Percentiles rank a stretch among this genome's conserved stretches.
These are phyloP conservation scores for Laticauda colubrina DNA, from an alignment of 2,113 vertebrate genomes.

Conservation along the genomic window DNA sequence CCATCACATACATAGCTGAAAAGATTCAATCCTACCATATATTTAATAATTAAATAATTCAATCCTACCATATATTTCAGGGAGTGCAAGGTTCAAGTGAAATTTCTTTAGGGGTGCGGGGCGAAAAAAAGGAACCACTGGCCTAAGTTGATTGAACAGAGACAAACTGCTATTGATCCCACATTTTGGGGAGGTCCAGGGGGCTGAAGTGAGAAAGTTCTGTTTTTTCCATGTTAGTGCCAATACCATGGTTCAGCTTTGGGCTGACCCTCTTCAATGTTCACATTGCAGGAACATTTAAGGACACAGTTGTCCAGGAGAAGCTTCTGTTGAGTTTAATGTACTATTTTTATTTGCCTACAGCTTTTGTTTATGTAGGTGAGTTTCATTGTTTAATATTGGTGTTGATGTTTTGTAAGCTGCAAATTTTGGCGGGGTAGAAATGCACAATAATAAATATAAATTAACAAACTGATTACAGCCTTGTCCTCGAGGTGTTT, in stretches of 20 bases:
- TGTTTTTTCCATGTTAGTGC: neutral
- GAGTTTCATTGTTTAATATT: neutral
- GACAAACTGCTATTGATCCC: neutral
- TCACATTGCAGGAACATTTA: neutral
- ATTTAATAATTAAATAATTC: too few relatives aligned
- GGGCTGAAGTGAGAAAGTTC: neutral
- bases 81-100: too few relatives aligned
- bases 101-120: too few relatives aligned
- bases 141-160: neutral
- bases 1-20: too few relatives aligned
- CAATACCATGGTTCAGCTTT: neutral
- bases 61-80: too few relatives aligned
- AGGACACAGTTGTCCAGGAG: neutral
- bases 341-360: neutral
- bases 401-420: neutral
- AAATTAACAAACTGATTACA: neutral
- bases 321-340: neutral
- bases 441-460: neutral
- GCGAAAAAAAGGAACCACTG: too few relatives aligned
- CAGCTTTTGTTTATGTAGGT: neutral
- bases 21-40: too few relatives aligned
- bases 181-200: neutral
- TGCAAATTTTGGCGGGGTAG: neutral
- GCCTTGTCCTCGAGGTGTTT: too few relatives aligned
- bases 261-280: neutral